Base-by-base conservation (phyloP, 2,113 vertebrate species). In the Phalacrocorax brasilianus region DNA sequence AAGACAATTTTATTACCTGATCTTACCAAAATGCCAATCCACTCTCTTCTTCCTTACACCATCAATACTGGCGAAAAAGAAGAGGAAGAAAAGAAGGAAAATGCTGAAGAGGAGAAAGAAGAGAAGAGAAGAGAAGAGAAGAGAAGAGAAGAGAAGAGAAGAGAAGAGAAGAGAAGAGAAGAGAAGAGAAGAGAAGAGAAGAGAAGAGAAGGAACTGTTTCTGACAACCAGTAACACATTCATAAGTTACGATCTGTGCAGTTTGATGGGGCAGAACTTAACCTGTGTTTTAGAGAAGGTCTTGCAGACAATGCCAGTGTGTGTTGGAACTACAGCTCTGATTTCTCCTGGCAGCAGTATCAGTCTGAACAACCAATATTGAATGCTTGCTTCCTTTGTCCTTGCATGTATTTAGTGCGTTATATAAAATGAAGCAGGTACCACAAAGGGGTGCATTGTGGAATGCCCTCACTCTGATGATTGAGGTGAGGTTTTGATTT, bases 381-480 rank as follows among this genome's bases (percentile, higher is more conserved):
- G 35, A 76, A 68, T 0, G 0, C 28, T 55, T 62, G 12, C n/a
- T 94, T 72, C 8, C 35, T 65, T 95, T 74, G 45, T 77, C 20
- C 33, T 61, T 83, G 26, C 4, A 12, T 0, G 0, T 80, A 20
- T 30, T 52, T 61, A 65, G 9, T 59, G 4, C 0, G 0, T 42
- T 65, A 6, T 7, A 3, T 33, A 38, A 62, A 62, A 70, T 10
- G 55, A 70, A 62, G 40, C 12, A 24, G 17, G 10, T 62, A 33
- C 6, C 40, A 21, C 11, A 52, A 28, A 61, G 1, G 2, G 45
- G 20, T 76, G 38, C 22, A 1, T 73, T 96, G 76, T 83, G 33
- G 15, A 67, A 81, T 59, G 19, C 18, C 13, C n/a, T 38, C 6
- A 12, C 4, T 2, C 14, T 74, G 19, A 6, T 40, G 35, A 56